phyloP scores from a whole-genome alignment of 2,113 vertebrate species.

The Crotalus horridus region DNA sequence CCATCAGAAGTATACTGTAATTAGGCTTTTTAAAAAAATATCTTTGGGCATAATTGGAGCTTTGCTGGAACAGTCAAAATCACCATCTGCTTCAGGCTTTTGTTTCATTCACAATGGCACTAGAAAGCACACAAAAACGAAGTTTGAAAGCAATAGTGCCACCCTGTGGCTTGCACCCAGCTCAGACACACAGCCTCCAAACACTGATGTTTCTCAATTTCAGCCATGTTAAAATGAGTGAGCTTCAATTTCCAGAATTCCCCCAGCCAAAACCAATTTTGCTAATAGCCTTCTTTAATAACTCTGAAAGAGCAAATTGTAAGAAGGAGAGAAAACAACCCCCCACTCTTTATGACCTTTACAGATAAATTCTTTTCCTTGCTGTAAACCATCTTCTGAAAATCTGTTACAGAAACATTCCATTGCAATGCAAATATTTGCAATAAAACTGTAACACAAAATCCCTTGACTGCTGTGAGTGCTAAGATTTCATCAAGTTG shows the following conservation, averaged over 20 bases:
- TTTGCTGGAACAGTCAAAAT: not conserved
- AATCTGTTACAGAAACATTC: not conserved
- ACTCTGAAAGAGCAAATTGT: not conserved
- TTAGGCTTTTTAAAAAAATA: not conserved
- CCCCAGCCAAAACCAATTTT: not conserved
- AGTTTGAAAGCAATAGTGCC: not conserved
- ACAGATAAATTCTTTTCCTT: not conserved
- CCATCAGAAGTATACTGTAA: not conserved
- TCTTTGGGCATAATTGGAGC: not conserved
- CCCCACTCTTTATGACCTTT: not conserved
- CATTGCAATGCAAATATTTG: not conserved
- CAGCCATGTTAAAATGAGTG: not conserved
- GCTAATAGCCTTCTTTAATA: not conserved
- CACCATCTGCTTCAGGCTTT: not conserved
- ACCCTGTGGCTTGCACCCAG: not conserved
- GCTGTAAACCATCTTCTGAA: not conserved
- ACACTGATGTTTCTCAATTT: not conserved
- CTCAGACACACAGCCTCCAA: not conserved
- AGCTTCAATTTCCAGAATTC: not conserved
- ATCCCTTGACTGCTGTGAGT: not conserved
- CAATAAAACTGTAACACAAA: not conserved
- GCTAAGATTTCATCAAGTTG: not conserved
- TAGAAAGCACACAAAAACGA: not conserved
- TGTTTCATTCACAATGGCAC: not conserved
- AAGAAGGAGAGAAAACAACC: not conserved